Evolutionary conservation across 2,113 vertebrate species (phyloP).

Genomic region (Syrrhaptes paradoxus): DNA sequence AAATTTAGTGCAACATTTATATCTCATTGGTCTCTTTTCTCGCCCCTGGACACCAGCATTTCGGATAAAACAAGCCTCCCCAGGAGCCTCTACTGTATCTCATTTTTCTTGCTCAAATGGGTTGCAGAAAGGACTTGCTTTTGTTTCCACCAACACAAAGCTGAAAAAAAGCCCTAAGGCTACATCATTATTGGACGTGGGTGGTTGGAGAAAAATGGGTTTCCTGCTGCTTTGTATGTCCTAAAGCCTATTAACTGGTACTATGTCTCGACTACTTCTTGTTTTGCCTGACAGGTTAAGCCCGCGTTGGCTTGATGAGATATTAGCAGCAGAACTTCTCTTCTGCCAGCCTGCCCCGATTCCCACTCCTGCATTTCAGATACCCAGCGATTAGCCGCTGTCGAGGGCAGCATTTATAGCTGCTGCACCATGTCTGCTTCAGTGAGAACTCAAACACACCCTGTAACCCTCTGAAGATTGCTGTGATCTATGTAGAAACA

Average conservation of each 20-base stretch:
- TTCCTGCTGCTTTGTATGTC: conserved; percentile 54
- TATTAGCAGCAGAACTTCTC: neutral
- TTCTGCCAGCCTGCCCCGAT: neutral
- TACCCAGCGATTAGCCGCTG: neutral
- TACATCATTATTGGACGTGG: conserved; percentile 34
- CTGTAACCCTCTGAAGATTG: neutral
- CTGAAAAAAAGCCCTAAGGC: neutral
- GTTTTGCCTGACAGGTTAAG: conserved; percentile 48
- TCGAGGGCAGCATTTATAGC: neutral
- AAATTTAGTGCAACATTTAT: neutral
- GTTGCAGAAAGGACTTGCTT: conserved; percentile 42
- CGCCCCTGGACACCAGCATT: neutral
- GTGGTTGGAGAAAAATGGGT: conserved; percentile 48
- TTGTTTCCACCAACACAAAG: conserved; percentile 56
- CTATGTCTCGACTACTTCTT: conserved; percentile 29
- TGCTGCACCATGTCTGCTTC: neutral
- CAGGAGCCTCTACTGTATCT: neutral
- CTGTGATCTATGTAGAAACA: neutral
- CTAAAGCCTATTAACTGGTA: conserved; percentile 48
- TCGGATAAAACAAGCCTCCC: neutral
- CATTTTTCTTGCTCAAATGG: conserved; percentile 27
- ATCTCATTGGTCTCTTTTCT: neutral
- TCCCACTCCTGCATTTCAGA: neutral
- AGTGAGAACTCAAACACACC: neutral
- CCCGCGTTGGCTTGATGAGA: neutral